phyloP scores from a whole-genome alignment of 1,140 invertebrate genomes.

The Melitaea cinxia region DNA sequence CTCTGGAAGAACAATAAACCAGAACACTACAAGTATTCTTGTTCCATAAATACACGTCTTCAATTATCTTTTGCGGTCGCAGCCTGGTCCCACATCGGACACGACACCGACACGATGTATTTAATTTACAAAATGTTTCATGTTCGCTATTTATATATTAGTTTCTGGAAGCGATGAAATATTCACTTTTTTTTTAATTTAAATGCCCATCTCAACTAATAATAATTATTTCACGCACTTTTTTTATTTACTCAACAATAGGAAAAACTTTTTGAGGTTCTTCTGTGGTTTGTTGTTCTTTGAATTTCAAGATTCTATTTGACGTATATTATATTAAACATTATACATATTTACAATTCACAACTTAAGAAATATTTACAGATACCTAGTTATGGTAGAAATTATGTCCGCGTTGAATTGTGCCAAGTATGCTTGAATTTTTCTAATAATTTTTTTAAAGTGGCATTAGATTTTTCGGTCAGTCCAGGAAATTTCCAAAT shows the following conservation, averaged over 20 bases:
- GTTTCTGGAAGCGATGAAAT: neutral
- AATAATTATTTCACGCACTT: neutral
- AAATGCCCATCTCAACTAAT: neutral
- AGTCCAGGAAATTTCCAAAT: no score
- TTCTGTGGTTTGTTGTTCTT: no score
- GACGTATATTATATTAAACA: no score
- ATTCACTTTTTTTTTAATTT: constrained; percentile 14
- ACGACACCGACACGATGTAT: constrained; percentile 6
- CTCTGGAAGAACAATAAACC: constrained; percentile 8
- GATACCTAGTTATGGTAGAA: no score
- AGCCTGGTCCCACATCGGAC: constrained; percentile 1
- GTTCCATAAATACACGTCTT: constrained; percentile 9
- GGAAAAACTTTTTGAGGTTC: neutral
- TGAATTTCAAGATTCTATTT: no score
- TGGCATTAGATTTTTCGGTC: no score
- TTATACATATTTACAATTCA: no score
- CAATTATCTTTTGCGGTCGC: neutral
- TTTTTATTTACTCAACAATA: neutral
- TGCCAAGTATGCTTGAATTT: no score
- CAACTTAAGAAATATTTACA: no score
- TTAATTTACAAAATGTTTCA: constrained; percentile 11
- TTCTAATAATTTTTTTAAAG: no score
- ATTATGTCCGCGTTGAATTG: no score
- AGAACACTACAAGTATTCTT: constrained; percentile 4
- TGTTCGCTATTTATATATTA: constrained; percentile 11